Conservation (phyloP, 2,113 vertebrate genomes). For the Laterallus jamaicensis region DNA sequence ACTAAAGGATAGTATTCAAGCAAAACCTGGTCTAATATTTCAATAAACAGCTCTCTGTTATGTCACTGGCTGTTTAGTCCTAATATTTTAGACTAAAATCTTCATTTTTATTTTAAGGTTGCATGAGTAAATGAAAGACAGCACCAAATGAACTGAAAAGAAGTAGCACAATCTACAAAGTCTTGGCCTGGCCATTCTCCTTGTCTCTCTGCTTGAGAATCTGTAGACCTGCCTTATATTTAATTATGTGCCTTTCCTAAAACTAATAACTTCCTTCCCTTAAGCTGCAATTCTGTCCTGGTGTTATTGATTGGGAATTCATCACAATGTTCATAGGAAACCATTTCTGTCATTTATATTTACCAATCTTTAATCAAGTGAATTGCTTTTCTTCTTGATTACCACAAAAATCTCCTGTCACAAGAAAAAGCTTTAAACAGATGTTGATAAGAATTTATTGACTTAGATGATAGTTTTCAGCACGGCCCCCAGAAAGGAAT, state of each 20-base stretch:
- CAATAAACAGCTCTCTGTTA: not conserved
- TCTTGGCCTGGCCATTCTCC: not conserved
- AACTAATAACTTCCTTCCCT: conserved; percentile 4
- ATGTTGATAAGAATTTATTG: not conserved
- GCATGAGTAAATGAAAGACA: not conserved
- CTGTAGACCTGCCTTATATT: not conserved
- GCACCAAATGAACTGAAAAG: not conserved
- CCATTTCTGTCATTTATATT: conserved; percentile 9
- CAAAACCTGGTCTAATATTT: not conserved
- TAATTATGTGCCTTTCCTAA: not conserved
- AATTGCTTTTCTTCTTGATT: not conserved
- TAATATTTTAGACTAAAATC: not conserved
- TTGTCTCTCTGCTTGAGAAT: not conserved
- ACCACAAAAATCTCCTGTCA: not conserved
- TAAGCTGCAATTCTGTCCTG: not conserved
- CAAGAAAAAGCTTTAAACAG: not conserved
- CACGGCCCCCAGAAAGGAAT: not conserved
- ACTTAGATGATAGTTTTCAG: not conserved
- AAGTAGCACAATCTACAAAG: not conserved
- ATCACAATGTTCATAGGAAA: not conserved
- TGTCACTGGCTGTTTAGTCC: not conserved
- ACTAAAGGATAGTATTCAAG: not conserved
- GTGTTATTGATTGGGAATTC: not conserved
- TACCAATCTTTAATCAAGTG: conserved; percentile 8
- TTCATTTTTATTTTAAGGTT: not conserved